phyloP scores from a whole-genome alignment of 1,140 invertebrate species.

The Dendroctonus ponderosae region DNA sequence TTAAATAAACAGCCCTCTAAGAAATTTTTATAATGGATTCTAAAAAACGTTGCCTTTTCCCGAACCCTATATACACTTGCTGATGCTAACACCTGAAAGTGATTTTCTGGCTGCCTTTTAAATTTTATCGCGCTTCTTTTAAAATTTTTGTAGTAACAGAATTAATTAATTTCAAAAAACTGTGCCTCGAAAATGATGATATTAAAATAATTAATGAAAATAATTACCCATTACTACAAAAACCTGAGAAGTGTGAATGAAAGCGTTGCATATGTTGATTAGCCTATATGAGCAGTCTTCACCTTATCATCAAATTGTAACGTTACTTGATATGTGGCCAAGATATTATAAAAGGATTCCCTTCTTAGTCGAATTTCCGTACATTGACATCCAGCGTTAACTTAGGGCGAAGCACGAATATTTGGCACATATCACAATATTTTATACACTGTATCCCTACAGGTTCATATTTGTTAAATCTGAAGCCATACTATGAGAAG shows the following conservation, averaged over 20 bases:
- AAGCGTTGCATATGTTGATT: conserved; percentile 12
- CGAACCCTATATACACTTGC: no score
- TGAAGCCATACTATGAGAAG: conserved; percentile 37
- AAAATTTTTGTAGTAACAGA: no score
- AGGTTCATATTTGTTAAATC: conserved; percentile 38
- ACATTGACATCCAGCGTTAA: conserved; percentile 24
- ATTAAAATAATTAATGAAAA: background rate
- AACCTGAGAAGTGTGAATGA: no score
- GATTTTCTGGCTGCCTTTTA: no score
- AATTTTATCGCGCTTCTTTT: no score
- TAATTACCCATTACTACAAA: no score
- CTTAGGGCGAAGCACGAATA: conserved; percentile 48
- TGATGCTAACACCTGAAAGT: no score
- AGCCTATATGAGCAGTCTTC: conserved; percentile 26
- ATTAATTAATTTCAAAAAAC: background rate
- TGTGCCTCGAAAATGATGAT: background rate
- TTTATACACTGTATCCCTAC: conserved; percentile 41
- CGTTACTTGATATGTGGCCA: conserved; percentile 15
- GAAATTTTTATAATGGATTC: no score
- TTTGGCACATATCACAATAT: conserved; percentile 51
- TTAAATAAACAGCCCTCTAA: no score
- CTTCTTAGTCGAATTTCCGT: conserved; percentile 11
- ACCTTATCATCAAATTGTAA: conserved; percentile 11
- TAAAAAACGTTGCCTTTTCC: no score
- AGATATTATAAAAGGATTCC: conserved; percentile 3